phyloP scores from a whole-genome alignment of 1,140 invertebrate species.

The Homalodisca vitripennis region DNA sequence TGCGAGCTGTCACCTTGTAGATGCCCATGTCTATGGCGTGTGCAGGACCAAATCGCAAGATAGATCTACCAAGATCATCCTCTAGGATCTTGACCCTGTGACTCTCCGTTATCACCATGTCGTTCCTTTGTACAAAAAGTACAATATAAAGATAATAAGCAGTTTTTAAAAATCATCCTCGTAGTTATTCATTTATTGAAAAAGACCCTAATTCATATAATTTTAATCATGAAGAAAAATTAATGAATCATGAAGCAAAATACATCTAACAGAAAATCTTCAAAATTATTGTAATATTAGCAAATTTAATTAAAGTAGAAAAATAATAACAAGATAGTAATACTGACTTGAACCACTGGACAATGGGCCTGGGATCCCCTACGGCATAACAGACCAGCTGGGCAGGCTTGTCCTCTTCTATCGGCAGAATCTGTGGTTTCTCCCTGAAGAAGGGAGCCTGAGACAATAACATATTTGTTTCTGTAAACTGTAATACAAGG shows the following conservation, averaged over 20 bases:
- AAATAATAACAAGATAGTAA: too few species aligned
- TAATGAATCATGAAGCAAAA: too few species aligned
- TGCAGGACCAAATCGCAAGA: conserved; percentile 71
- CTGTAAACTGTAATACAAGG: too few species aligned
- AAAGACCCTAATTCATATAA: too few species aligned
- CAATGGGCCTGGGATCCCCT: conserved; percentile 82
- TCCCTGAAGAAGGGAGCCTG: conserved; percentile 77
- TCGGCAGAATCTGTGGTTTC: conserved; percentile 74
- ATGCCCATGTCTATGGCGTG: conserved; percentile 82
- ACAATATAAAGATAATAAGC: too few species aligned
- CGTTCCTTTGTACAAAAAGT: too few species aligned
- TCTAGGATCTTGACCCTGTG: conserved; percentile 73
- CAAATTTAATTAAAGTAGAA: neutral
- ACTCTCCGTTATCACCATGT: conserved; percentile 78
- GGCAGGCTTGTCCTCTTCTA: conserved; percentile 74
- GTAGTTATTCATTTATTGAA: too few species aligned
- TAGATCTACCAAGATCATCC: conserved; percentile 74
- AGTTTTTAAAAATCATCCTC: too few species aligned
- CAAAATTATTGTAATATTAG: too few species aligned
- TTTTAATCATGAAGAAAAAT: too few species aligned
- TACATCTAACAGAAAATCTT: too few species aligned
- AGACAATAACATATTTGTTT: too few species aligned
- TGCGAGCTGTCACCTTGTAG: conserved; percentile 94
- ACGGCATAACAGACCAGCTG: conserved; percentile 82
- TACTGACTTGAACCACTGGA: conserved; percentile 91